These are phyloP conservation scores for Rachycentron canadum DNA, from an alignment of 2,797 vertebrate genomes.

Conservation along the genomic window DNA sequence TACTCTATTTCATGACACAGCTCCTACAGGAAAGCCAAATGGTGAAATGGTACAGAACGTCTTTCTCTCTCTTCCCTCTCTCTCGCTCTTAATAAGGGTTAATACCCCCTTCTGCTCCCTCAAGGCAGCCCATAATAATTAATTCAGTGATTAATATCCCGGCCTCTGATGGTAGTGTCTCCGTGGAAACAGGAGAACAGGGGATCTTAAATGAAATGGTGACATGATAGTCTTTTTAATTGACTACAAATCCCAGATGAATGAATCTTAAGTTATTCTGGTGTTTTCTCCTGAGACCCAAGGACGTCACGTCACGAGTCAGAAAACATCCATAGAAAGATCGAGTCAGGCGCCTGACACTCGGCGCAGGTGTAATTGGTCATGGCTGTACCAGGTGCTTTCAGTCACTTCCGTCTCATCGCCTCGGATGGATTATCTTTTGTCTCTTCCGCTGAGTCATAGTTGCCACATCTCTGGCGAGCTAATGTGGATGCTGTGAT, in stretches of 20 bases:
- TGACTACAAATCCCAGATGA: slow-evolving; percentile 69
- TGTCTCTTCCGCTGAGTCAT: slow-evolving; percentile 58
- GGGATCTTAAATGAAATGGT: slow-evolving; percentile 64
- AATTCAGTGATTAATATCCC: slow-evolving; percentile 81
- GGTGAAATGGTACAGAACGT: slow-evolving; percentile 30
- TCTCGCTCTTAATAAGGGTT: slow-evolving; percentile 70
- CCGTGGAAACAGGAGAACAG: slow-evolving; percentile 69
- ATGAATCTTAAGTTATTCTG: slow-evolving; percentile 18
- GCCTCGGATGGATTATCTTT: slow-evolving; percentile 27
- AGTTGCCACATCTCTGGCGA: slow-evolving; percentile 26
- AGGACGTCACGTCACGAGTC: slow-evolving; percentile 16
- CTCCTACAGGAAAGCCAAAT: slow-evolving; percentile 28
- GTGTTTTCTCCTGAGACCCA: slow-evolving; percentile 17
- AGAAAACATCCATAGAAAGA: slow-evolving; percentile 20
- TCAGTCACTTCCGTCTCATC: slow-evolving; percentile 28
- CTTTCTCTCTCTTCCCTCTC: slow-evolving; percentile 27
- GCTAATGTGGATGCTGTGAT: slow-evolving; percentile 50
- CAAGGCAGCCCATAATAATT: slow-evolving; percentile 75
- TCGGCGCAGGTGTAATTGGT: slow-evolving; percentile 23
- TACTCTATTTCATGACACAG: slow-evolving; percentile 31
- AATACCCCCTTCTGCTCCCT: slow-evolving; percentile 75
- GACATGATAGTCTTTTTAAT: slow-evolving; percentile 66
- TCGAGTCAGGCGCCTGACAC: not conserved
- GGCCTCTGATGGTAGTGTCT: slow-evolving; percentile 70
- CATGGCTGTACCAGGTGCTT: slow-evolving; percentile 57